Evolutionary conservation across 2,113 vertebrate genomes (phyloP), one percentile per base, ranked within the genome.

Genomic region (Ochotona curzoniae): DNA sequence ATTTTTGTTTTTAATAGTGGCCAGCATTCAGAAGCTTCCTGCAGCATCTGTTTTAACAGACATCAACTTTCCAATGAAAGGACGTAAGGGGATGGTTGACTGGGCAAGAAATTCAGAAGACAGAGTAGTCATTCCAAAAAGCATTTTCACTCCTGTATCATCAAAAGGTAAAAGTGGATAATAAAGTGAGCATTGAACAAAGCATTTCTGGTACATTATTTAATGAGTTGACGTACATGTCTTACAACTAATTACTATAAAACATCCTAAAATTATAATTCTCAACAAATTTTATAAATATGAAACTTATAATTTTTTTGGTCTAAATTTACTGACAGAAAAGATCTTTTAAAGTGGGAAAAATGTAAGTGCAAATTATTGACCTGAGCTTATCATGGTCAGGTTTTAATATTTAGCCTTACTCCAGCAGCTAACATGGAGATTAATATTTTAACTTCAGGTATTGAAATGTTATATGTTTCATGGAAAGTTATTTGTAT

Each of bases 11-110:
- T 97, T 97, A 69, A 93, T 97, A 99, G 99, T 99, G 98, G 99
- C 99, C 95, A 99, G 99, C 97, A 99, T 99, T 98, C 99, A 99
- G 98, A 99, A 99, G 95, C 99, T 99, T 96, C 99, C 99, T 38
- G 99, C 99, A 35, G 98, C 99, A 78, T 99, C 99, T 35, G 99
- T 99, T 96, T 98, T 99, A 98, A 99, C 99, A 3, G 99, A 99
- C 98, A 99, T 99, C 98, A 99, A 99, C 98, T 99, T 99, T 97
- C 99, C 99, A 28, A 99, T 99, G 99, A 99, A 99, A 98, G 99
- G 99, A 96, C 98, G 99, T 94, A 99, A 99, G 97, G 99, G 99
- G 93, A 99, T 99, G 99, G 99, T 99, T 78, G 99, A 99, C 94
- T 99, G 99, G 99, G 99, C 99, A 97, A 98, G 99, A 87, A 99